Base-by-base conservation (phyloP, 37 sponge, comb jelly and placozoan genomes). In the Dysidea cf. avara region DNA sequence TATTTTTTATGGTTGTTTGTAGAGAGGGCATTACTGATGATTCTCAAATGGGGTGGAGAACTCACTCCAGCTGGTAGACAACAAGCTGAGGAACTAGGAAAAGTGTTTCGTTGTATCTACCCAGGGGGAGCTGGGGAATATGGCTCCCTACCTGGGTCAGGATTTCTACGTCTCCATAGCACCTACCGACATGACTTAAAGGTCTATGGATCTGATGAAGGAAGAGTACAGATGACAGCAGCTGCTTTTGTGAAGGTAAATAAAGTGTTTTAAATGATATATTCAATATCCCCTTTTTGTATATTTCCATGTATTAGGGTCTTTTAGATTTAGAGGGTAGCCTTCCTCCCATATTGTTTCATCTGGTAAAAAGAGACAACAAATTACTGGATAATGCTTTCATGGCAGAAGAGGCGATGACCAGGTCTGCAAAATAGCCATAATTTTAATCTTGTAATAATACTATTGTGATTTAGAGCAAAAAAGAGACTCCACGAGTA, bases 141-240 rank as follows among this genome's bases (percentile, higher is more conserved):
- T 79, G 66, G 79, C 53, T 70, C 80, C 13, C 70, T 86, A 25
- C 91, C 85, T 28, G 91, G 91, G 20, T 85, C 86, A 37, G 96
- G 96, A 29, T 96, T 96, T 71, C 86, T 96, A 6, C 37, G 96
- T 35, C 84, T 96, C 9, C 96, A 96, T 83, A 88, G 90, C 78
- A 96, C 96, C 56, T 96, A 96, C 69, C 64, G 96, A 58, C 96
- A 96, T 55, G 96, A 96, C 83, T 82, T 96, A 53, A 84, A 90
- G 68, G 95, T 96, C 38, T 96, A 96, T 66, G 90, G 93, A n/a
- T 88, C 93, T 46, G 97, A 96, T 51, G 97, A 96, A 79, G 97
- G 97, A 9, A 43, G 97, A 22, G 97, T 96, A 7, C 97, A 96
- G 63, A 91, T 86, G 72, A 92, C 97, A 31, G 97, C 97, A 39